Evolutionary conservation across 2,888 invertebrate genomes (phyloP).

Genomic region (Ecliptopera silaceata): DNA sequence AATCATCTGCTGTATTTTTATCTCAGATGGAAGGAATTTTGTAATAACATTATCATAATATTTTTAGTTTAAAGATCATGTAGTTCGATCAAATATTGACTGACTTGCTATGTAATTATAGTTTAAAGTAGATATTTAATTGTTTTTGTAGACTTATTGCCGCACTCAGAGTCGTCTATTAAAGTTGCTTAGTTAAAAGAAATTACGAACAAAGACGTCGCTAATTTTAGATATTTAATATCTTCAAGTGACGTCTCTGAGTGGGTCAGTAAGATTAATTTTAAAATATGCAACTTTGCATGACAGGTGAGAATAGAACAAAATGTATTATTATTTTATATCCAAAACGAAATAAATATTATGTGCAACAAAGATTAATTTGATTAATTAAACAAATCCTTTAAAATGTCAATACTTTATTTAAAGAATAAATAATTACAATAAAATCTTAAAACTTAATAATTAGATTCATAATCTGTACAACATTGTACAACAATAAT

Average conservation of each 20-base stretch:
- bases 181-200: too few relatives aligned
- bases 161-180: too few relatives aligned
- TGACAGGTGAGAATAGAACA: constrained; percentile 1
- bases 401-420: constrained; percentile 33
- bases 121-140: background rate
- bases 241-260: too few relatives aligned
- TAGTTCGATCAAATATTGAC: background rate
- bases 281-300: background rate
- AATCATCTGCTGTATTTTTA: too few relatives aligned
- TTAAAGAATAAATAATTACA: constrained; percentile 69
- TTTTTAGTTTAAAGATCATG: background rate
- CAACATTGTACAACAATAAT: constrained; percentile 68
- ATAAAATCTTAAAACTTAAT: constrained; percentile 56
- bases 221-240: too few relatives aligned
- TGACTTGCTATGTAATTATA: background rate
- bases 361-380: constrained; percentile 5
- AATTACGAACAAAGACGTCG: too few relatives aligned
- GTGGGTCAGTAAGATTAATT: too few relatives aligned
- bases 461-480: constrained; percentile 77
- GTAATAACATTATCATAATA: background rate
- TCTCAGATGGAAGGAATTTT: too few relatives aligned
- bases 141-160: background rate
- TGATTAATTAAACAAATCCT: constrained; percentile 20
- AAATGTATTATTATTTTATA: constrained; percentile 2
- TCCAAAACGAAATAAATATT: constrained; percentile 7